phyloP scores from a whole-genome alignment of 1,140 invertebrate genomes.

The Calephelis virginiensis region DNA sequence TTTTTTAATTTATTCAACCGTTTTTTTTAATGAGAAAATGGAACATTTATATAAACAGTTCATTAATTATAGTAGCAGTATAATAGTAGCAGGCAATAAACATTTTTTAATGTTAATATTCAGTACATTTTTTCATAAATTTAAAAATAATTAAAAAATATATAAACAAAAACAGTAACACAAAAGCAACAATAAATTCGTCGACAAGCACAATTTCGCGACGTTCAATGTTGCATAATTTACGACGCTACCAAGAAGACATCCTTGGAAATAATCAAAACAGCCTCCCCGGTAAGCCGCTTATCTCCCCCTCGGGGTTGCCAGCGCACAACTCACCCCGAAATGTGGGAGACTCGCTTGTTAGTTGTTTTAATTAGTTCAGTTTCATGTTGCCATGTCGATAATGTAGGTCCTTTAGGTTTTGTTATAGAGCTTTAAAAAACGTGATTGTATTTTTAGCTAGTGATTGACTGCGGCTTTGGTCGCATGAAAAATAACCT shows the following conservation, averaged over 20 bases:
- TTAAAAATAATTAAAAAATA: background rate
- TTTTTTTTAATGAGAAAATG: too few species aligned
- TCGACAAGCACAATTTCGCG: constrained; percentile 29
- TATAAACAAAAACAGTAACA: background rate
- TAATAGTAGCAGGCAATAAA: too few species aligned
- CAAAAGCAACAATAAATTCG: constrained; percentile 12
- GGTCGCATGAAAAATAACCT: constrained; percentile 1
- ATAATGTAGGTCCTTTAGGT: constrained; percentile 55
- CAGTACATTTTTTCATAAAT: background rate
- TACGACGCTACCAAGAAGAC: constrained; percentile 58
- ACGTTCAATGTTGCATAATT: constrained; percentile 57
- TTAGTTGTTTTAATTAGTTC: constrained; percentile 69
- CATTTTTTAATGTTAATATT: background rate
- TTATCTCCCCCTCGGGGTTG: constrained; percentile 19
- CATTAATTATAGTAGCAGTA: too few species aligned
- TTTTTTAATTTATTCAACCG: too few species aligned
- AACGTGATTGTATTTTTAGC: too few species aligned
- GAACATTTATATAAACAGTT: too few species aligned
- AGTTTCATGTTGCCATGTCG: constrained; percentile 67
- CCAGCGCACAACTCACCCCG: background rate
- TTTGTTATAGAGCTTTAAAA: constrained; percentile 4
- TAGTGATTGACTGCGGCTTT: background rate
- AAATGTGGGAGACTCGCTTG: constrained; percentile 18
- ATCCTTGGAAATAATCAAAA: constrained; percentile 73
- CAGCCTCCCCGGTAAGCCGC: constrained; percentile 35